A percentile compares a stretch with the other conserved stretches of the same genome.
Conservation (phyloP, 2,797 vertebrate species). For the Linurgus olivaceus region DNA sequence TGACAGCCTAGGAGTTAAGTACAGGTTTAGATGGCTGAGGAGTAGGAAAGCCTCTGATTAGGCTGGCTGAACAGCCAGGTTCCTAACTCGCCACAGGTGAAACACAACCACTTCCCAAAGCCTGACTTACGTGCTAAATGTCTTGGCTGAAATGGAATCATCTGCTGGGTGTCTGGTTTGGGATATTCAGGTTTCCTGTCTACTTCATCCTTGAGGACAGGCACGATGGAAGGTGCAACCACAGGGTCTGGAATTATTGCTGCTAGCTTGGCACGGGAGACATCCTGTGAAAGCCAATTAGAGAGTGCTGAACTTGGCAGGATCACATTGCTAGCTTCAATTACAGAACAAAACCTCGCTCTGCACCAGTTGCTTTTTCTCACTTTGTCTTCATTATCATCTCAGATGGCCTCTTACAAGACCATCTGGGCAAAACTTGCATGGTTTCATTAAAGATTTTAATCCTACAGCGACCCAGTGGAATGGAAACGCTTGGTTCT, state of each 20-base stretch:
- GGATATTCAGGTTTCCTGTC: constrained; percentile 97
- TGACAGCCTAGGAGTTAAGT: background rate
- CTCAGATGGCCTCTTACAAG: background rate
- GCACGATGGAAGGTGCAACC: constrained; percentile 87
- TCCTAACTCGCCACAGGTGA: background rate
- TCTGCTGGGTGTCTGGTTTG: constrained; percentile 97
- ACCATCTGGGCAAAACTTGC: constrained; percentile 18
- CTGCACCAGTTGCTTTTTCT: background rate
- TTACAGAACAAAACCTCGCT: background rate
- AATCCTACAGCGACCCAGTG: background rate
- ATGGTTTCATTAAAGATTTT: background rate
- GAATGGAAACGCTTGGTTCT: background rate
- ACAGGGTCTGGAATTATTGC: constrained; percentile 91
- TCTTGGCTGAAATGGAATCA: constrained; percentile 98
- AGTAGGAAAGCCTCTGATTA: background rate
- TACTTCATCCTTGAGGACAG: constrained; percentile 91
- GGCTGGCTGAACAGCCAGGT: background rate
- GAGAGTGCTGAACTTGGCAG: constrained; percentile 55
- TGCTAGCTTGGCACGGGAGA: constrained; percentile 94
- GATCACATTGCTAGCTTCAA: background rate
- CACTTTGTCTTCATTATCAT: background rate
- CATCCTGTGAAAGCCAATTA: constrained; percentile 82
- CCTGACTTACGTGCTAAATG: constrained; percentile 90
- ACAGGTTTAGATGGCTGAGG: background rate
- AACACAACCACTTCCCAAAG: background rate